Base-by-base conservation (phyloP, 30 jellyfish, hydroid and myxozoan species). In the Cassiopea andromeda region DNA sequence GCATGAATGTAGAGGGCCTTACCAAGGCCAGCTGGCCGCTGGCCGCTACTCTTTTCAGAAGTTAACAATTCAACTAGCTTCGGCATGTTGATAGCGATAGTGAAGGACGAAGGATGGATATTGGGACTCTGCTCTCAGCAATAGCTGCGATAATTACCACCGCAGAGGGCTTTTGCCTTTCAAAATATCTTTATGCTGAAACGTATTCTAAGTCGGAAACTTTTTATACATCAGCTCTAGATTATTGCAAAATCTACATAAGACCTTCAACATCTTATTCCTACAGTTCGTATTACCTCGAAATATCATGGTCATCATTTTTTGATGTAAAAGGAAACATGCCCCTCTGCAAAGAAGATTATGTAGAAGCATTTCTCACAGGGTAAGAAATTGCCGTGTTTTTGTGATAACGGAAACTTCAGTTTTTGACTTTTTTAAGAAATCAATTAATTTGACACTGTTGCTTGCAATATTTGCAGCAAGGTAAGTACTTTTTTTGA, bases 341-440 rank as follows among this genome's bases (percentile, higher is more conserved):
- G 77, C 88, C 88, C 3, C 6, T 12, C 59, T 79, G 88, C 60
- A 66, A 48, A 2, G 83, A 49, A 44, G 88, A 79, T 66, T 79
- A 79, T 47, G 88, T 79, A 8, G 78, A 79, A 47, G 88, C 59
- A 8, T 79, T 12, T 27, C 77, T 79, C 27, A 79, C 88, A 60
- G 18, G 78, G 88, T 79, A 79, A 15, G 77, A 17, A 14, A 44
- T 77, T 27, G 38, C 38, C 38, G 38, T 27, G 38, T 0, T 27
- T 27, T 27, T 27, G 38, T 27, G 38, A 27, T 27, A 27, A 27
- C 38, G 38, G 38, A 27, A 27, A 27, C 38, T 27, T 27, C 38
- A 27, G 38, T 27, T 27, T 27, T 27, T 27, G 38, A 27, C 38
- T 27, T 27, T 27, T 27, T 27, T 27, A 27, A 27, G 38, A 27